phyloP scores from a whole-genome alignment of 2,113 vertebrate species.

The Holacanthus passer region DNA sequence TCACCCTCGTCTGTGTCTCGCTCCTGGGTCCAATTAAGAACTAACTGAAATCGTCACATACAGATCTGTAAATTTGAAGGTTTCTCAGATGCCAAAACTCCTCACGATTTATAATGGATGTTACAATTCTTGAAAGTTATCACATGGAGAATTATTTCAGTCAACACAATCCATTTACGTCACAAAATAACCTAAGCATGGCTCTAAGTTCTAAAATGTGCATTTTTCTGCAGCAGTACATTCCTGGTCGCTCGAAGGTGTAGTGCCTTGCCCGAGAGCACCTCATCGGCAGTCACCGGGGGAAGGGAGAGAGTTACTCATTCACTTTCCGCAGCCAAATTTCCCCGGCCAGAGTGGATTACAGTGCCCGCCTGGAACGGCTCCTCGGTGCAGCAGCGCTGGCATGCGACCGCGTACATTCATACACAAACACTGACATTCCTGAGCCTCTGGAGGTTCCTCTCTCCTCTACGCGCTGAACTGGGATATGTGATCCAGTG shows the following conservation, averaged over 20 bases:
- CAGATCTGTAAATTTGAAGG: background rate
- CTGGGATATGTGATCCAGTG: conserved; percentile 66
- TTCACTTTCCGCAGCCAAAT: conserved; percentile 27
- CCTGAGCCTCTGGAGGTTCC: conserved; percentile 68
- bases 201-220: background rate
- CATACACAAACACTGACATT: conserved; percentile 69
- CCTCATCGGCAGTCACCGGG: conserved; percentile 41
- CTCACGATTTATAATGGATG: too few relatives aligned
- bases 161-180: background rate
- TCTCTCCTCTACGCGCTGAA: conserved; percentile 53
- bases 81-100: background rate
- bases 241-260: conserved; percentile 12
- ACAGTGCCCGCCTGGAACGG: conserved; percentile 50
- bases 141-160: background rate
- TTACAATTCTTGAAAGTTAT: background rate
- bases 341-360: conserved; percentile 35
- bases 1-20: too few relatives aligned
- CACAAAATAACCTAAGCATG: background rate
- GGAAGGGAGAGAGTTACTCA: conserved; percentile 48
- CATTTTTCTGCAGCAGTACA: background rate
- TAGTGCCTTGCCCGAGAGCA: conserved; percentile 50
- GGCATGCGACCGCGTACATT: conserved; percentile 38
- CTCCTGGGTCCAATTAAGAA: too few relatives aligned
- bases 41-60: background rate
- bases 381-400: conserved; percentile 41